Conservation (phyloP, 2,113 vertebrate genomes). For the Sprattus sprattus region DNA sequence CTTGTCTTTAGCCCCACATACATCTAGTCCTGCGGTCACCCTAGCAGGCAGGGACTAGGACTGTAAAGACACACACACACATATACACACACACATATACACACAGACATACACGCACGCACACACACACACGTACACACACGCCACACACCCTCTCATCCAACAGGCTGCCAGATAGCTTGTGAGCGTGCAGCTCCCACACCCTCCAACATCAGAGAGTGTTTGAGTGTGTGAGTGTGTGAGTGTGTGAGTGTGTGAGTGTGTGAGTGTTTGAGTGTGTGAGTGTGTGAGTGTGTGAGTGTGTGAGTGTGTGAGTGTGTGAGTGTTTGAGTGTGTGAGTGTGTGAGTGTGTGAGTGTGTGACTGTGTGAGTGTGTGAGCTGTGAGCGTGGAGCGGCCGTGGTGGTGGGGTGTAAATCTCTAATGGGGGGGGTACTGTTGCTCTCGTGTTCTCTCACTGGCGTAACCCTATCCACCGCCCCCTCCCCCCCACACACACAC, state of each 20-base stretch:
- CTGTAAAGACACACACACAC: not conserved
- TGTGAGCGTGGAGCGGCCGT: not conserved
- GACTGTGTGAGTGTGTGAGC: not conserved
- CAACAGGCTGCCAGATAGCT: not conserved
- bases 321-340: not conserved
- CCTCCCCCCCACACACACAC: not conserved
- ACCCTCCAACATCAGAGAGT: not conserved
- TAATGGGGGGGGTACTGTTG: constrained; percentile 9
- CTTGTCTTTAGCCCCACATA: not conserved
- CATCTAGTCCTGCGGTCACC: not conserved
- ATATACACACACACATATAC: constrained; percentile 6
- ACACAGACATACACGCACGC: not conserved
- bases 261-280: not conserved
- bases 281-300: not conserved
- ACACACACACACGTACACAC: not conserved
- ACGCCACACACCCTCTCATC: not conserved
- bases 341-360: not conserved
- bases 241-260: not conserved
- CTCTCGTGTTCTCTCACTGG: not conserved
- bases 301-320: not conserved
- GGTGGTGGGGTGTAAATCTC: not conserved
- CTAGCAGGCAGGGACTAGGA: too few relatives aligned
- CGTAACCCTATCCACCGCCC: not conserved
- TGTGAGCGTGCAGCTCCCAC: not conserved
- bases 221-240: not conserved